Conservation (phyloP, 2,113 vertebrate genomes). For the Zingel zingel region DNA sequence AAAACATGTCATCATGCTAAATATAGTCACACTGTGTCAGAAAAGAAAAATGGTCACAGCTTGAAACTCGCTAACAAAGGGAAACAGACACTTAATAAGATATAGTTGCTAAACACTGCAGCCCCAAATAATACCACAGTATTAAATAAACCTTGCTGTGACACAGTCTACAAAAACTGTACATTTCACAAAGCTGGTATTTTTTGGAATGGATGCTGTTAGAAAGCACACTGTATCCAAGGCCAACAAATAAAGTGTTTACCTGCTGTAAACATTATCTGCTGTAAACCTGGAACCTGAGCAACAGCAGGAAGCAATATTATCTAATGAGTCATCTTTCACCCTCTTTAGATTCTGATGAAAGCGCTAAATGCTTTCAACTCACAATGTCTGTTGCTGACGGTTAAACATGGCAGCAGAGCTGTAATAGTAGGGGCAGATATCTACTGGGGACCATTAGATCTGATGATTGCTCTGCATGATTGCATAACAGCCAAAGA, state of each 20-base stretch:
- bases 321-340: constrained; percentile 63
- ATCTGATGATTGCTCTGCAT: constrained; percentile 69
- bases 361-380: constrained; percentile 57
- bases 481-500: constrained; percentile 69
- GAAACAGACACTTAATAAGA: not conserved
- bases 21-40: not conserved
- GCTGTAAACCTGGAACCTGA: constrained; percentile 31
- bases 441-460: constrained; percentile 73
- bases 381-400: constrained; percentile 60
- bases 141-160: constrained; percentile 1
- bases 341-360: constrained; percentile 54
- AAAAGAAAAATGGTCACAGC: not conserved
- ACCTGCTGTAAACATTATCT: not conserved
- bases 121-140: not conserved
- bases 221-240: constrained; percentile 16
- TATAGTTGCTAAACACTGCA: not conserved
- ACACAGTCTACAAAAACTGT: not conserved
- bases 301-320: constrained; percentile 40
- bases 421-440: constrained; percentile 68
- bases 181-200: not conserved
- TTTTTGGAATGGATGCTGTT: not conserved
- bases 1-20: not conserved
- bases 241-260: constrained; percentile 23
- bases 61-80: not conserved
- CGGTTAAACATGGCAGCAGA: constrained; percentile 64